These are phyloP conservation scores for Odocoileus hemionus DNA, from an alignment of 2,113 vertebrate species.

Conservation along the genomic window DNA sequence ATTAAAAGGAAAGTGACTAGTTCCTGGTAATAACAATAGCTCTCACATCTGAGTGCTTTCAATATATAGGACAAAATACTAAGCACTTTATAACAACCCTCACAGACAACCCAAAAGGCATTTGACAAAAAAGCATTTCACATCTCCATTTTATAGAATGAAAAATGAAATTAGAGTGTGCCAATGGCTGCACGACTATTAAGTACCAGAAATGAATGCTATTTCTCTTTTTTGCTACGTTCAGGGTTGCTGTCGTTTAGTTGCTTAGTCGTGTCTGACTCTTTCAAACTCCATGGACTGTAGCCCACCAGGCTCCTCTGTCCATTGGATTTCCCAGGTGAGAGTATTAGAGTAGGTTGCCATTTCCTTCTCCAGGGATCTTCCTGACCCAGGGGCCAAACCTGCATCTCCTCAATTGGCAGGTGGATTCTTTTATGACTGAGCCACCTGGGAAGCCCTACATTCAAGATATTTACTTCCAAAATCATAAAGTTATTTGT, in stretches of 20 bases:
- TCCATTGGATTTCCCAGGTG: background rate
- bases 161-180: background rate
- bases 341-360: background rate
- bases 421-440: background rate
- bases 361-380: background rate
- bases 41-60: background rate
- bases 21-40: background rate
- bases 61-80: background rate
- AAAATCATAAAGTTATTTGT: background rate
- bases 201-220: background rate
- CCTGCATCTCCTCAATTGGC: background rate
- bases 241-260: background rate
- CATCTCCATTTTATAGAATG: background rate
- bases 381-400: background rate
- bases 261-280: background rate
- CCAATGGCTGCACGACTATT: background rate
- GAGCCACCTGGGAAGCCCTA: background rate
- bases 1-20: background rate
- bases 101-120: background rate
- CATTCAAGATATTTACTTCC: background rate
- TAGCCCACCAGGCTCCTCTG: background rate
- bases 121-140: background rate
- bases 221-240: background rate
- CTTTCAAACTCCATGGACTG: background rate
- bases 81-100: background rate